Conservation (phyloP, 2,113 vertebrate species). For the Podarcis cretensis region DNA sequence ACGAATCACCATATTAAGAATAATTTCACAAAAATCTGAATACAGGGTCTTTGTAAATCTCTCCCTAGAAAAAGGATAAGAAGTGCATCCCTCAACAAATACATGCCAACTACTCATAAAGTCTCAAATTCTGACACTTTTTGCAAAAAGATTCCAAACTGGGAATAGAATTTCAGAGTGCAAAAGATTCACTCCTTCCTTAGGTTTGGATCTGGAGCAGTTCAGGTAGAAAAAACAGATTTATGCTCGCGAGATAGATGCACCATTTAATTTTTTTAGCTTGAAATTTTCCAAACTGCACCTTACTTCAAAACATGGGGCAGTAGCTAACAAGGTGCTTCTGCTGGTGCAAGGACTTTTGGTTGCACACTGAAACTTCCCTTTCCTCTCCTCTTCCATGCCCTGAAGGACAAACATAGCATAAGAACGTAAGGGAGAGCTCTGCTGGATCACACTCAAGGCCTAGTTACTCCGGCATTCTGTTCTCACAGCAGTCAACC, state of each 20-base stretch:
- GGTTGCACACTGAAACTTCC: no score
- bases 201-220: not conserved
- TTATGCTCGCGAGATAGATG: not conserved
- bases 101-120: not conserved
- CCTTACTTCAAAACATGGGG: not conserved
- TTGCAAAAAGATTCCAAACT: no score
- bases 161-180: not conserved
- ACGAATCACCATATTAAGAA: not conserved
- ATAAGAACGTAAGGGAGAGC: no score
- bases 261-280: not conserved
- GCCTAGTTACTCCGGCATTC: no score
- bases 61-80: not conserved
- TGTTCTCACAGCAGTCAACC: no score
- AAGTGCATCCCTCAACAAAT: not conserved
- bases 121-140: not conserved
- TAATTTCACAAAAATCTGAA: not conserved
- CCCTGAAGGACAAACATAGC: no score
- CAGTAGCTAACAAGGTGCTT: no score
- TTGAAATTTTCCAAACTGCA: not conserved
- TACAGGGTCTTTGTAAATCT: not conserved
- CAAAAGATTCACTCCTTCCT: not conserved
- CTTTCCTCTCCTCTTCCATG: no score
- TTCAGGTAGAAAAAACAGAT: not conserved
- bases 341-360: no score
- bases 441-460: no score